Evolutionary conservation across 2,888 invertebrate genomes (phyloP).

Genomic region (Tenthredo livida): DNA sequence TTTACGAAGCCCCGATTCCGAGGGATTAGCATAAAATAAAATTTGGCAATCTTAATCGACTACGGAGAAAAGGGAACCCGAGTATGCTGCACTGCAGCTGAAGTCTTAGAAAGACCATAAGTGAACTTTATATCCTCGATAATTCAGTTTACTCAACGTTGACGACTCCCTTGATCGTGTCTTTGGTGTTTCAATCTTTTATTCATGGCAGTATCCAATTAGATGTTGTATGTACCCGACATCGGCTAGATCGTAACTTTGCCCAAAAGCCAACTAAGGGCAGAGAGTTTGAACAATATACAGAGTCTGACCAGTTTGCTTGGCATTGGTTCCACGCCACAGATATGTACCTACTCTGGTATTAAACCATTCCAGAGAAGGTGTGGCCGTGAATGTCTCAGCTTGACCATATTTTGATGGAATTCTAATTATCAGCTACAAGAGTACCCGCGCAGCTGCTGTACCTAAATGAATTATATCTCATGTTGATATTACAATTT

Average conservation of each 20-base stretch:
- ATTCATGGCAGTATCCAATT: neutral
- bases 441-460: neutral
- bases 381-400: neutral
- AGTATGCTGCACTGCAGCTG: neutral
- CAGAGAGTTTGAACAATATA: neutral
- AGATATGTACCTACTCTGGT: neutral
- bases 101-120: neutral
- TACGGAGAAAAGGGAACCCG: neutral
- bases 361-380: neutral
- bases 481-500: neutral
- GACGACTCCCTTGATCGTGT: neutral
- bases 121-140: neutral
- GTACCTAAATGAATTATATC: neutral
- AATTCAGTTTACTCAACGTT: neutral
- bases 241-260: neutral
- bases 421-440: neutral
- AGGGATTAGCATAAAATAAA: neutral
- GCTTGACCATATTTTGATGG: neutral
- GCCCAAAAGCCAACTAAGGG: neutral
- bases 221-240: constrained; percentile 2
- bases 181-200: constrained; percentile 15
- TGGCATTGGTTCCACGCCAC: neutral
- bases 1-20: no score
- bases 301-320: neutral
- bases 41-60: neutral